A percentile compares a stretch with the other conserved stretches of the same genome.
These are phyloP conservation scores for Patiria miniata DNA, from an alignment of 35 echinoderm and acorn worm genomes.

Conservation along the genomic window DNA sequence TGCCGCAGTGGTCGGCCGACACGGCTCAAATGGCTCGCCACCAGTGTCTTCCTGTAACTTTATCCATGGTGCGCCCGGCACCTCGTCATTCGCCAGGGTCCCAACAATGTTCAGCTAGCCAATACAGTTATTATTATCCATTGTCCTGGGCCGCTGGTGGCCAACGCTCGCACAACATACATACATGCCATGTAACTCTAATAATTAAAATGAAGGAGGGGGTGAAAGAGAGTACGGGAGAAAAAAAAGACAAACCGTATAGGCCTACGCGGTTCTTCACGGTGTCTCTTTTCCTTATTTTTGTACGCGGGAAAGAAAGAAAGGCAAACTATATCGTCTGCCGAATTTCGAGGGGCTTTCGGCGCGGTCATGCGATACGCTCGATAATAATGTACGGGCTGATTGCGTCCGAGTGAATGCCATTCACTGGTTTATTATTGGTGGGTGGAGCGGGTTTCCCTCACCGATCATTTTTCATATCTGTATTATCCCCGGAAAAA, in stretches of 20 bases:
- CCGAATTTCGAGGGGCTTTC: conserved; percentile 22
- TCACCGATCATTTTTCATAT: conserved; percentile 14
- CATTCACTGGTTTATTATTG: not conserved
- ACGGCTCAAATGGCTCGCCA: conserved; percentile 22
- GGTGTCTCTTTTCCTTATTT: not conserved
- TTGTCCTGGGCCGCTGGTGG: conserved; percentile 13
- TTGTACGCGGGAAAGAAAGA: not conserved
- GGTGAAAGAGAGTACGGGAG: no score
- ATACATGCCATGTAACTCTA: not conserved
- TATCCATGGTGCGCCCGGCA: not conserved
- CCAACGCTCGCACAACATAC: not conserved
- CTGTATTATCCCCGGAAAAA: not conserved
- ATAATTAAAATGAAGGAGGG: not conserved
- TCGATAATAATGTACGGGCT: conserved; percentile 7
- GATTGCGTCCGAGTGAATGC: not conserved
- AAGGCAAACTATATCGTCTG: conserved; percentile 22
- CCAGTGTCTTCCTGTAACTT: conserved; percentile 18
- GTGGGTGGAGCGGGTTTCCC: not conserved
- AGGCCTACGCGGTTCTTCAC: not conserved
- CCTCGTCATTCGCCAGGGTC: not conserved
- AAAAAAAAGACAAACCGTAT: not conserved
- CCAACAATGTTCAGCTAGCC: not conserved
- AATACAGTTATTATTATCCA: conserved; percentile 22
- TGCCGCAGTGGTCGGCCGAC: not conserved
- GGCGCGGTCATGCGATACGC: conserved; percentile 25